Evolutionary conservation across 1,140 invertebrate species (phyloP), one percentile per base, ranked within the genome.

Genomic region (Drosophila littoralis): DNA sequence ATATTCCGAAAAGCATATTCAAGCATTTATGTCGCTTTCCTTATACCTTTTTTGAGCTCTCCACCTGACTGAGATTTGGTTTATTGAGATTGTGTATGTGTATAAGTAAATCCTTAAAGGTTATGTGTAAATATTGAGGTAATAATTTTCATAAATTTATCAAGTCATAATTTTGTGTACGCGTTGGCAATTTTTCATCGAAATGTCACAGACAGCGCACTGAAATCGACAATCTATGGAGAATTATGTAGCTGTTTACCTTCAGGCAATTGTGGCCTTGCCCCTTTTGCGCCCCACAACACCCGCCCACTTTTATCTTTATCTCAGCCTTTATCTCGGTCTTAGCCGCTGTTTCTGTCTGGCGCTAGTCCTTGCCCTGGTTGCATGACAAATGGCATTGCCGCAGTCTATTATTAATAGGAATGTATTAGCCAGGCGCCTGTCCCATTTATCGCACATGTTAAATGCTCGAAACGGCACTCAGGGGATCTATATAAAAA

Each of bases 361-460:
- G 50, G 38, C 15, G 22, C 17, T 50, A 2, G 57, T 6, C 7
- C 28, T 45, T 10, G 36, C 15, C 46, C 38, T 68, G 35, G 68
- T 75, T 70, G 59, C 58, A 83, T 88, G 83, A 86, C 75, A 88
- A 88, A 88, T 86, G 83, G 57, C 84, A 52, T 78, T 86, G 84
- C 57, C 83, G 46, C 75, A 68, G 84, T 77, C 79, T 70, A 86
- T 88, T 88, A 86, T 86, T 88, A 86, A 80, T 78, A 82, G 68
- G 86, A 83, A 86, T 82, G 75, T 86, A 78, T 85, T 71, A 69
- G 71, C 67, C 65, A 33, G 68, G 51, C 69, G 79, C 64, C 71
- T 88, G 76, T 77, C 63, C 76, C 83, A 88, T 88, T 86, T 83
- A 86, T 88, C 79, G 83, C 83, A 77, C 83, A 88, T 86, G 83